Base-by-base conservation (phyloP, 2,888 invertebrate genomes). In the Odontothrips loti region DNA sequence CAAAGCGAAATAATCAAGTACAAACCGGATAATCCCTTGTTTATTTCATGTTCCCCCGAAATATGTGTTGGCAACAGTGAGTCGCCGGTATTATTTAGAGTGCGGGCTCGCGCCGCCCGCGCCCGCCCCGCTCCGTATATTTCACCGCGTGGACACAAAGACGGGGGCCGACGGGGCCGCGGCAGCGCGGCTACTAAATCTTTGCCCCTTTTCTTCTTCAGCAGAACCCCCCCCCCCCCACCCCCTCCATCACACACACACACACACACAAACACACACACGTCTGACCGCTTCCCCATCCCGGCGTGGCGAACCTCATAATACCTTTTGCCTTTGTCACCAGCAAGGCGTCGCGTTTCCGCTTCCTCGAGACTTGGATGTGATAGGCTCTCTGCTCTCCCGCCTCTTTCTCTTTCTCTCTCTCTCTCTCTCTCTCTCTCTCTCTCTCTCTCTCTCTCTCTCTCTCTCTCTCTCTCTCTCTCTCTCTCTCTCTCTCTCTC, bases 141-240 rank as follows among this genome's bases (percentile, higher is more conserved):
- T 75, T 75, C 68, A 75, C 68, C 27, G 68, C 68, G 23, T 75
- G 68, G 68, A 75, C 68, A 75, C 68, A 75, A 75, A 75, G 68
- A 75, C 68, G 68, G 68, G 20, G 58, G 58, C 58, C 58, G 58
- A 20, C 58, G 58, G 4, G 58, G 34, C 34, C 34, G 34, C 34
- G 34, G 34, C 34, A 43, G 34, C 58, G 58, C 20, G 68, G 27
- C 23, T 12, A 75, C 23, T 75, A 75, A 75, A 75, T 75, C 68
- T 75, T 27, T 23, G 10, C 34, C 34, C 68, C 27, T 75, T 75
- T 75, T 27, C 27, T 75, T 27, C 27, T 75, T n/a, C n/a, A n/a
- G n/a, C n/a, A n/a, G n/a, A n/a, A n/a, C n/a, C n/a, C n/a, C n/a
- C n/a, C n/a, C n/a, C n/a, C n/a, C n/a, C n/a, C n/a, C 34, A 27